Base-by-base conservation (phyloP, 2,888 invertebrate genomes). In the Drosophila lacicola region DNA sequence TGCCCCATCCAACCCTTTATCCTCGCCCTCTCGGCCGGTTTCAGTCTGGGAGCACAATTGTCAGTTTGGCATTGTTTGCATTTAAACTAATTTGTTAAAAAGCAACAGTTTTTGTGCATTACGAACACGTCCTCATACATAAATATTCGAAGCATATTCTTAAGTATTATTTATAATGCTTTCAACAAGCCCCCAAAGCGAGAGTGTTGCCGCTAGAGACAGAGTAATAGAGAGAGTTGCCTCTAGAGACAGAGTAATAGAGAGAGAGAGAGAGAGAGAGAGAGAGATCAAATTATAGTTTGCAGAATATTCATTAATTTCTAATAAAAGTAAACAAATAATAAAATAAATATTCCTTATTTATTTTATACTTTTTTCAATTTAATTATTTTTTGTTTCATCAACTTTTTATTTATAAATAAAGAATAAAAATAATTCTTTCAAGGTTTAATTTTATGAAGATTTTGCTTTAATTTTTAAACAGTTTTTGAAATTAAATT, bases 81-180 rank as follows among this genome's bases (percentile, higher is more conserved):
- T 83, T 78, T 78, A 89, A 80, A 81, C 81, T 60, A 85, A 89
- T 89, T 87, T 74, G 60, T 44, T 46, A 57, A 55, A 54, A 66
- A 66, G 61, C 55, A 51, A 50, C 58, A 19, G 66, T 49, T 42
- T 72, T 88, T 86, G 34, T 65, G 69, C 72, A 86, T 84, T 74
- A 57, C 80, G 60, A 82, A 77, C 86, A 89, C 85, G 85, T 89
- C 53, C 57, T 33, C 47, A 33, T 33, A 21, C 72, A 66, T 63
- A 82, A 78, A 50, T 51, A 58, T 46, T 54, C 66, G n/a, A 39
- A 33, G 44, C 62, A 77, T 71, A 71, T 45, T 29, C 42, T 49
- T 25, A 42, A 47, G 11, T 21, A 47, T 47, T 62, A 41, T 46
- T 62, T 63, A 63, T 47, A 34, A 11, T 19, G 63, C 19, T 34